phyloP scores from a whole-genome alignment of 2,888 invertebrate species.

The Hydropsyche betteni region DNA sequence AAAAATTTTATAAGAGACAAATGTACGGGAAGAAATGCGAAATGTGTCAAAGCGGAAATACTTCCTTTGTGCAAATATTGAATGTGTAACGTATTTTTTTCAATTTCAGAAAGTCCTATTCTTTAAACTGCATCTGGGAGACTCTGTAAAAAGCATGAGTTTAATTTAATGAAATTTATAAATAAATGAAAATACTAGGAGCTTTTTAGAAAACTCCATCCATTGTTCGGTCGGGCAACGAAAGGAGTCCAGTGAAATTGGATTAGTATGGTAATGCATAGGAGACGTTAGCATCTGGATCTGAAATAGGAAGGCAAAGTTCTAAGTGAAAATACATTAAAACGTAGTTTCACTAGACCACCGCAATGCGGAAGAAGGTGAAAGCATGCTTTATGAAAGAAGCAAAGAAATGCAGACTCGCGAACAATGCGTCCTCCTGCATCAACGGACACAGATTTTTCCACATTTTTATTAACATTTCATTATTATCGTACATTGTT shows the following conservation, averaged over 20 bases:
- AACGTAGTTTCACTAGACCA: conserved; percentile 31
- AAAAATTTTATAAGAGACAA: not conserved
- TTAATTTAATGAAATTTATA: too few species aligned
- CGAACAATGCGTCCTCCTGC: conserved; percentile 33
- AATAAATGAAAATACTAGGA: too few species aligned
- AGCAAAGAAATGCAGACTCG: not conserved
- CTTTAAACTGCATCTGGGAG: too few species aligned
- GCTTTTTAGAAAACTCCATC: too few species aligned
- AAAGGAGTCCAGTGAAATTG: not conserved
- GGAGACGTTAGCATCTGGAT: conserved; percentile 3
- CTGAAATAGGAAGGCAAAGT: not conserved
- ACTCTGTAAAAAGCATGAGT: too few species aligned
- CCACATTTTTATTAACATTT: not conserved
- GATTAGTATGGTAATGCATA: conserved; percentile 6
- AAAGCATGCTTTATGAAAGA: conserved; percentile 30
- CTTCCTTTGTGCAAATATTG: too few species aligned
- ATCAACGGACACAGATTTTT: not conserved
- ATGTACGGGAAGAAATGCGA: too few species aligned
- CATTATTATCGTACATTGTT: conserved; percentile 7
- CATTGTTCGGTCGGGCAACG: too few species aligned
- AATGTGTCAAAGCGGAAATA: too few species aligned
- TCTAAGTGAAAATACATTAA: conserved; percentile 40
- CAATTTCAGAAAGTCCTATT: too few species aligned
- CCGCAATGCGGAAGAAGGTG: conserved; percentile 38
- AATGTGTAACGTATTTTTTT: too few species aligned